These are phyloP conservation scores for Drosophila nigricruria DNA, from an alignment of 2,888 invertebrate genomes.

Conservation along the genomic window DNA sequence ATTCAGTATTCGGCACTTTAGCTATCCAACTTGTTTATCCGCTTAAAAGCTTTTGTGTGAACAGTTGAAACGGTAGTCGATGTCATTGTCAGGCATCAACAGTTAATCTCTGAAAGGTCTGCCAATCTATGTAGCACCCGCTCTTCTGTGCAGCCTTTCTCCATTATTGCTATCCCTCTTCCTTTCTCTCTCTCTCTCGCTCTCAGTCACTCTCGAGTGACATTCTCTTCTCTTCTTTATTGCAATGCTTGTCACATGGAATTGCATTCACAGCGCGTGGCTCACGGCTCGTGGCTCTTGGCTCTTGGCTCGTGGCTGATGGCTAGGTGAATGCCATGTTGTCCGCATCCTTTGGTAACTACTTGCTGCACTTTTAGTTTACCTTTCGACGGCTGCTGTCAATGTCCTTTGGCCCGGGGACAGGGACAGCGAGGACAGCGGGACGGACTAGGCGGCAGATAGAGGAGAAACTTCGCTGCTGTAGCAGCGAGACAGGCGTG, in stretches of 20 bases:
- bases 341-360: constrained; percentile 60
- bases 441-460: constrained; percentile 1
- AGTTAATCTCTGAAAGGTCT: constrained; percentile 70
- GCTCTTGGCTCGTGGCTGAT: constrained; percentile 17
- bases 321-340: constrained; percentile 37
- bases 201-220: constrained; percentile 24
- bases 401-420: constrained; percentile 66
- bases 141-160: constrained; percentile 33
- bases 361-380: constrained; percentile 64
- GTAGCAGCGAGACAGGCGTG: constrained; percentile 13
- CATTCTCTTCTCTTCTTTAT: constrained; percentile 54
- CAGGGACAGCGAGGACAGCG: neutral
- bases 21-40: neutral
- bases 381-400: constrained; percentile 70
- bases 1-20: neutral
- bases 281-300: constrained; percentile 10
- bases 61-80: constrained; percentile 20
- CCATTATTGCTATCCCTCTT: constrained; percentile 30
- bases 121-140: constrained; percentile 27
- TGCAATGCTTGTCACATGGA: constrained; percentile 68
- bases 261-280: constrained; percentile 47
- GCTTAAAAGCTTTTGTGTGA: constrained; percentile 13
- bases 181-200: constrained; percentile 15
- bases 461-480: constrained; percentile 4
- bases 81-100: constrained; percentile 37